Evolutionary conservation across 2,888 invertebrate genomes (phyloP), one percentile per base, ranked within the genome.

Genomic region (Agrochola lota): DNA sequence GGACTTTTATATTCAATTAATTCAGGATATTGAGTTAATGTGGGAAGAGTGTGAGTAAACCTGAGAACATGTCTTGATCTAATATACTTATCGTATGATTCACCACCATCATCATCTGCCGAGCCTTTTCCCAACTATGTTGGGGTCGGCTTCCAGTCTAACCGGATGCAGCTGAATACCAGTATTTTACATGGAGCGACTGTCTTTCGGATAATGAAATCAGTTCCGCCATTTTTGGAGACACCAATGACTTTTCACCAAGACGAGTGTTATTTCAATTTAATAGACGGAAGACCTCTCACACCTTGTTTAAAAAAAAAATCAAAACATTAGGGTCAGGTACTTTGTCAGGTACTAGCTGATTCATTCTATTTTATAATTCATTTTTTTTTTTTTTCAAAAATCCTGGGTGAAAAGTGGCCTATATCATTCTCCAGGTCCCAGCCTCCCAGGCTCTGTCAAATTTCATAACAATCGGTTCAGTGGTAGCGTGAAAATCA

Each of bases 191-290:
- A 52, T 52, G 52, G 52, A 52, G 52, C 7, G 20, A 49, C 49
- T 17, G 20, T 20, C 52, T 49, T 49, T 49, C 5, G 12, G 23
- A 11, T n/a, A 5, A n/a, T n/a, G 12, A 57, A 57, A 57, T 12
- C 57, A n/a, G n/a, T 57, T 57, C 12, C 3, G 6, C 12, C n/a
- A n/a, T 26, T 59, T n/a, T 55, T 2, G n/a, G 5, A 57, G n/a
- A 26, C 57, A 15, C 6, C 8, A n/a, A n/a, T n/a, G n/a, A n/a
- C n/a, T n/a, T n/a, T n/a, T n/a, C n/a, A n/a, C n/a, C n/a, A n/a
- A n/a, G n/a, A n/a, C n/a, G 9, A 40, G 8, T n/a, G 15, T n/a
- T 11, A 70, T 52, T 70, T 57, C n/a, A n/a, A 69, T 77, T 59
- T 77, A 49, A 17, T 40, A 59, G 49, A 68, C 12, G 12, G 9